Percentiles rank a stretch among this genome's conserved stretches.
These are phyloP conservation scores for roundworm (Caenorhabditis elegans) DNA, from an alignment of 1,140 invertebrate species.

Conservation along the genomic window WBcel235 BX284604.4:12083001-12083500, in stretches of 20 bases:
- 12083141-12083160: neutral
- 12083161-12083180: neutral
- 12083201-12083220: neutral
- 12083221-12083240: neutral
- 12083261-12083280: neutral
- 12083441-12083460: conserved; percentile 34
- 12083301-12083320: neutral
- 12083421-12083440: neutral
- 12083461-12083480: conserved; percentile 34
- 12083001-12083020: conserved; percentile 8
- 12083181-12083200: neutral
- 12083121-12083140: neutral
- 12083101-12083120: neutral
- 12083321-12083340: neutral
- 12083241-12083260: neutral
- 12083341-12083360: neutral
- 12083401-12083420: neutral
- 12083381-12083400: neutral
- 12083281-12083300: too few relatives aligned
- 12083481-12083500: conserved; percentile 26
- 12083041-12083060: neutral
- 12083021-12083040: neutral
- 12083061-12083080: neutral
- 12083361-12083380: neutral
- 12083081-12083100: neutral